Conservation (phyloP, 2,888 invertebrate species). For the Ophion ventricosus region DNA sequence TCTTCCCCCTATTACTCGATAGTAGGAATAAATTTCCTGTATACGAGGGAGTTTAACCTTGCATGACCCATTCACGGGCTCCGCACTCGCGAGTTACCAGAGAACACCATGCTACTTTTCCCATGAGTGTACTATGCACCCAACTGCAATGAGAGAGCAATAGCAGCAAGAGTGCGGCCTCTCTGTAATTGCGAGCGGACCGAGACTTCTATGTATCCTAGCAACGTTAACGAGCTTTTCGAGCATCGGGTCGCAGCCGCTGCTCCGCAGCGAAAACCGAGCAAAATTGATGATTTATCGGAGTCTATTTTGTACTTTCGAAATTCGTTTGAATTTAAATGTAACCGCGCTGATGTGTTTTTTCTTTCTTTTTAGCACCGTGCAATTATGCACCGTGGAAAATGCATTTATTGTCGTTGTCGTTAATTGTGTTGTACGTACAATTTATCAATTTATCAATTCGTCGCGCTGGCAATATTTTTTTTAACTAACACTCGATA, state of each 20-base stretch:
- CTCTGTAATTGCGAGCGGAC: conserved; percentile 60
- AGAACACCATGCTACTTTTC: conserved; percentile 54
- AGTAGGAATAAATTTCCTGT: conserved; percentile 61
- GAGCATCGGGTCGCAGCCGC: conserved; percentile 17
- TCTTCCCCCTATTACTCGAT: conserved; percentile 60
- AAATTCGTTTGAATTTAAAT: conserved; percentile 11
- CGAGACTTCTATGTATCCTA: conserved; percentile 26
- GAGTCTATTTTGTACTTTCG: conserved; percentile 19
- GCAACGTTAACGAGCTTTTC: conserved; percentile 56
- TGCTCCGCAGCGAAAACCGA: conserved; percentile 24
- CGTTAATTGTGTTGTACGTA: neutral
- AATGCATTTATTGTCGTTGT: neutral
- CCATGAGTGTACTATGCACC: conserved; percentile 44
- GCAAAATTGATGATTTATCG: conserved; percentile 42
- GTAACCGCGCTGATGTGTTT: neutral
- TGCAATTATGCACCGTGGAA: neutral
- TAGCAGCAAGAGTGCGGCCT: conserved; percentile 42
- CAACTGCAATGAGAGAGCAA: conserved; percentile 41
- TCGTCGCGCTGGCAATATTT: neutral
- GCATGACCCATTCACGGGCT: conserved; percentile 61
- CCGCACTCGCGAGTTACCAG: conserved; percentile 37
- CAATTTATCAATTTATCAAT: neutral
- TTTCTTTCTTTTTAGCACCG: neutral
- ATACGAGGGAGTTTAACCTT: conserved; percentile 66
- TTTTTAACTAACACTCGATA: neutral